Base-by-base conservation (phyloP, 2,113 vertebrate species). In the Pseudolaguvia tuberculata region DNA sequence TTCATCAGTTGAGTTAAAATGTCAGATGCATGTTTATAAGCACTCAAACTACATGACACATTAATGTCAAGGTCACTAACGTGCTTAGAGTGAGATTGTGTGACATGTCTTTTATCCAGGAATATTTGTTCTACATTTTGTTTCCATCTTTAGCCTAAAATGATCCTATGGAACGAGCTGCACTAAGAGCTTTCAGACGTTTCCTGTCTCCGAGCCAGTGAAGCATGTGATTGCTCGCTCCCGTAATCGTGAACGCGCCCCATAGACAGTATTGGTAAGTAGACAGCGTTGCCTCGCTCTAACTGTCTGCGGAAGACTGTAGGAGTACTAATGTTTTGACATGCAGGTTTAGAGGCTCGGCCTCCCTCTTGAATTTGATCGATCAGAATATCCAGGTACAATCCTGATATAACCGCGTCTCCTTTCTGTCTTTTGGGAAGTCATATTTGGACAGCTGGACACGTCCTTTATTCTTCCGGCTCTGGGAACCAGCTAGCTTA, bases 211-310 rank as follows among this genome's bases (percentile, higher is more conserved):
- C 15, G 45, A 66, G 71, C 70, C 77, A 59, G 35, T 1, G 27
- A 50, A 35, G 73, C 89, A 88, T 84, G 88, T 89, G 88, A 88
- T 72, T 86, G 87, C 87, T 85, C 87, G 83, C 39, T 31, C 85
- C 71, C 84, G 84, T 51, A 6, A 21, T 20, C 70, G 18, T 77
- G 75, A 66, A 48, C 81, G 75, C 67, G 81, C 71, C 23, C 21
- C 74, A 12, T 8, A 47, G 48, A 56, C 31, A 42, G 70, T 52
- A 77, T 56, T 69, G 31, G 17, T 10, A 4, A 72, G 66, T 35
- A 53, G 23, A 31, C 15, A 7, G 68, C 13, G 57, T 27, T 9
- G 45, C 18, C 25, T 8, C n/a, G 31, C 48, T 51, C 57, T 20
- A 50, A 4, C 31, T 35, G 31, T 35, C 3, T 35, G 31, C 50